Base-by-base conservation (phyloP, 1,140 invertebrate species). In the Epicauta chinensis region DNA sequence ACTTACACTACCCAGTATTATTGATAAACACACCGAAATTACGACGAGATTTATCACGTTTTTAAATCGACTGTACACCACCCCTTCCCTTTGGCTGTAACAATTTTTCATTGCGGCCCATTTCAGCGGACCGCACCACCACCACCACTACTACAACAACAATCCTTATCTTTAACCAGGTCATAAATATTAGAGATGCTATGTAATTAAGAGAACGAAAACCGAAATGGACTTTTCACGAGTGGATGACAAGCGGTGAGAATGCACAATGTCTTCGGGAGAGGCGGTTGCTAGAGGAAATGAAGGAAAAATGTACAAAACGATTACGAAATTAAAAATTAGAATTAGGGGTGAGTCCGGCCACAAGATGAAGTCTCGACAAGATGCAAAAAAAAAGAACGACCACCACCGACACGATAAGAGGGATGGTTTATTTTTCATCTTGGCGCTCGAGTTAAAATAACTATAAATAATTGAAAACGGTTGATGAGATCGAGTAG, bases 391-490 rank as follows among this genome's bases (percentile, higher is more conserved):
- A n/a, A n/a, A n/a, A n/a, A n/a, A n/a, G n/a, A n/a, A n/a, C n/a
- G n/a, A n/a, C n/a, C n/a, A n/a, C n/a, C n/a, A n/a, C n/a, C n/a
- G n/a, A n/a, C n/a, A n/a, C n/a, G n/a, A n/a, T n/a, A n/a, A n/a
- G n/a, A 40, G 11, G 52, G 30, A 29, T 44, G 52, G 55, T 57
- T 57, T 57, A 57, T 57, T 57, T 57, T 57, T 57, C 55, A 53
- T 57, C 45, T 53, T 50, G 45, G n/a, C 31, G 43, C 48, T 40
- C 52, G 47, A 46, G n/a, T 58, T 58, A 54, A 58, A 58, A 54
- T 44, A 58, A 58, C 56, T 58, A 58, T 58, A 58, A 58, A 58
- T 58, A 54, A 58, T 54, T 58, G 51, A 54, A 53, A 57, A 53
- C 48, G 51, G 35, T 44, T 47, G 46, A 50, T 50, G 46, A 55